Evolutionary conservation across 2,797 vertebrate genomes (phyloP).

Genomic region (Poecilia velifera): DNA sequence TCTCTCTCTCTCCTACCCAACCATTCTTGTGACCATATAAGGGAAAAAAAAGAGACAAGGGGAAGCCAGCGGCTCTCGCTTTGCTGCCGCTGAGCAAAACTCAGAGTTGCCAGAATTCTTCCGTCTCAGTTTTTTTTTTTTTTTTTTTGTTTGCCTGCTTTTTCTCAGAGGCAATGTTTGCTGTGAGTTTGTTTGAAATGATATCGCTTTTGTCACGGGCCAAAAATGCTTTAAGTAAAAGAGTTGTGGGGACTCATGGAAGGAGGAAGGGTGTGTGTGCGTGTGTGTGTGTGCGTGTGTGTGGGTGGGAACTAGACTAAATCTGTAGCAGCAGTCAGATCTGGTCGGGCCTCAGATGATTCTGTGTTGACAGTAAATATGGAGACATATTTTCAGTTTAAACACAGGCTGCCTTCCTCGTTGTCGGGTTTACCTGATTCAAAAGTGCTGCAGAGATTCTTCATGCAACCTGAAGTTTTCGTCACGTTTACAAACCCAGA

Average conservation of each 20-base stretch:
- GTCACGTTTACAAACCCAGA: not conserved
- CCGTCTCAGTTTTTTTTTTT: slow-evolving; percentile 14
- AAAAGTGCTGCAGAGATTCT: not conserved
- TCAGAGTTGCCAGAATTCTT: slow-evolving; percentile 68
- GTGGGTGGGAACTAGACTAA: not conserved
- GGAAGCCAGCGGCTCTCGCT: slow-evolving; percentile 64
- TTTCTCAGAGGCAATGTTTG: slow-evolving; percentile 46
- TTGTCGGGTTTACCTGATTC: slow-evolving; percentile 28
- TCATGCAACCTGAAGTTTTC: too few relatives aligned
- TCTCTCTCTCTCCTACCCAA: slow-evolving; percentile 63
- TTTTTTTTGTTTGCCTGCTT: slow-evolving; percentile 11
- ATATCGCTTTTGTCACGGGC: slow-evolving; percentile 15
- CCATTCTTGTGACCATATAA: slow-evolving; percentile 84
- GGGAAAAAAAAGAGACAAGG: slow-evolving; percentile 76
- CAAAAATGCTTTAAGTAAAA: slow-evolving; percentile 24
- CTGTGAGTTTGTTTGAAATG: slow-evolving; percentile 51
- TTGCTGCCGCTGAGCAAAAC: slow-evolving; percentile 61
- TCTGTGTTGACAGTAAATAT: slow-evolving; percentile 75
- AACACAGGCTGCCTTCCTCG: slow-evolving; percentile 60
- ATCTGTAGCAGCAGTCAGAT: slow-evolving; percentile 29
- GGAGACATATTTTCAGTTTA: slow-evolving; percentile 66
- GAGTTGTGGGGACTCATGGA: slow-evolving; percentile 14
- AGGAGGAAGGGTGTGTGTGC: slow-evolving; percentile 1
- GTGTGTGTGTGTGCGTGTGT: too few relatives aligned
- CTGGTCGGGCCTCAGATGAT: slow-evolving; percentile 24